Base-by-base conservation (phyloP, 1,140 invertebrate genomes). In the Mycetomoellerius zeteki region DNA sequence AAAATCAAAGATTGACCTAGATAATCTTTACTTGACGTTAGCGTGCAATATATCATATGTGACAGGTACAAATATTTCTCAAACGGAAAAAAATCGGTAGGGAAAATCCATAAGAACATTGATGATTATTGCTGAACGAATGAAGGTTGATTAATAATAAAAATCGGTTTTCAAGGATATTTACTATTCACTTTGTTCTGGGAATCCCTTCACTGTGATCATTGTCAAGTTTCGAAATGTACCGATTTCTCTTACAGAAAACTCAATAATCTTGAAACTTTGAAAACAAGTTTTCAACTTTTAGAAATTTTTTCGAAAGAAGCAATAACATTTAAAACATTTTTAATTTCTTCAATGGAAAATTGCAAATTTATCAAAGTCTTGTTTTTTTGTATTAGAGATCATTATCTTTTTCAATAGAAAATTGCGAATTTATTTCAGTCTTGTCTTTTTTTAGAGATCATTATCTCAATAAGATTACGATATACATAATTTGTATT, bases 61-160 rank as follows among this genome's bases (percentile, higher is more conserved):
- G 76, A 89, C 33, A 27, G 37, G 8, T 43, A 27, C 2, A 10
- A 78, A 0, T 21, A 10, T 64, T 73, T 76, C 21, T 72, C 4
- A 52, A 69, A 60, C 50, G 65, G 56, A 71, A 85, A n/a, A 85
- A 12, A 56, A 30, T 19, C 10, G 30, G n/a, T 76, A 81, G 77
- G 8, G 10, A 91, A 91, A 91, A 76, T 47, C 80, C 67, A 65
- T 1, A 1, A 33, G 27, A 19, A 24, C 67, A 80, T 90, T 89
- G 56, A 78, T 64, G 21, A 91, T 91, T 88, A 86, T 85, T 58
- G 10, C 19, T 27, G 69, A 37, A 60, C 27, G 65, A 62, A 67
- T 75, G 21, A n/a, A 64, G 19, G 37, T 27, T 71, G 37, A 50
- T 56, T n/a, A 76, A 88, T 86, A 86, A 91, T 69, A 86, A 91